phyloP scores from a whole-genome alignment of 2,797 vertebrate genomes.

The Harpagifer antarcticus region DNA sequence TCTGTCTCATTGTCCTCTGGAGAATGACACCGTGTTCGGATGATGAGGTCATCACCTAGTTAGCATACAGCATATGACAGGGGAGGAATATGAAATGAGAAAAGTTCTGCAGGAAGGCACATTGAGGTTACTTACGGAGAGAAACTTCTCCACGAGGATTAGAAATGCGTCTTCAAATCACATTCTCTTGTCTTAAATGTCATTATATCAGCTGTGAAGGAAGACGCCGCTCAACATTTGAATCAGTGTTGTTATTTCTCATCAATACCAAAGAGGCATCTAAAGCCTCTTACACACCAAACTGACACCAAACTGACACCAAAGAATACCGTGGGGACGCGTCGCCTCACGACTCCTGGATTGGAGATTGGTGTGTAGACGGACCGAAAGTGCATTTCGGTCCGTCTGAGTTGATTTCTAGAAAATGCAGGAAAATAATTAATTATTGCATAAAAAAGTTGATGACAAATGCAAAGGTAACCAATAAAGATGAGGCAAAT shows the following conservation, averaged over 20 bases:
- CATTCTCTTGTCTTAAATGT: background rate
- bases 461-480: too few relatives aligned
- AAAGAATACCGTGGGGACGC: too few relatives aligned
- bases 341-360: too few relatives aligned
- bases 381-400: too few relatives aligned
- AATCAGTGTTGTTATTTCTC: background rate
- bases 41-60: slow-evolving; percentile 52
- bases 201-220: background rate
- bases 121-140: background rate
- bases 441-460: too few relatives aligned
- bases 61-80: slow-evolving; percentile 38
- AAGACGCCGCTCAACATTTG: background rate
- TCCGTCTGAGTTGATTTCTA: too few relatives aligned
- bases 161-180: slow-evolving; percentile 9
- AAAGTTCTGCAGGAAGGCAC: slow-evolving; percentile 10
- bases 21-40: slow-evolving; percentile 25
- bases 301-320: too few relatives aligned
- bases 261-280: background rate
- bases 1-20: slow-evolving; percentile 18
- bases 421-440: too few relatives aligned
- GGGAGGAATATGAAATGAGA: slow-evolving; percentile 34
- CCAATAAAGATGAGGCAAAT: too few relatives aligned
- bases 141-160: background rate
- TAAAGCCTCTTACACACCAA: too few relatives aligned
- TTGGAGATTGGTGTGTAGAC: too few relatives aligned